These are phyloP conservation scores for Cylindroiulus punctatus DNA, from an alignment of 2,888 invertebrate genomes.

Conservation along the genomic window DNA sequence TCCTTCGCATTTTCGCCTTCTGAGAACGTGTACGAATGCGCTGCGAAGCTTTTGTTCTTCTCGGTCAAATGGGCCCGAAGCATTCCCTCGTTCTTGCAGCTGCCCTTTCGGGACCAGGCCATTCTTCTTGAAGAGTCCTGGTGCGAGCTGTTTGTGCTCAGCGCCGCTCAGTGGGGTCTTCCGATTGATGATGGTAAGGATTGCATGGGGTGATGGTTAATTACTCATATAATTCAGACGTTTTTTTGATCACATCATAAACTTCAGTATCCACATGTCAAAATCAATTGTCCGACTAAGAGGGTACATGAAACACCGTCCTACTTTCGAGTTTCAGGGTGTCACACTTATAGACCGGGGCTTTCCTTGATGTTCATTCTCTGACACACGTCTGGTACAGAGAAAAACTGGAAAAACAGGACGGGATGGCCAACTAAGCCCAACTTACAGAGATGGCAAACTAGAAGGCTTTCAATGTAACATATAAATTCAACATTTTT, in stretches of 20 bases:
- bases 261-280: too few relatives aligned
- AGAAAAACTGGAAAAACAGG: too few relatives aligned
- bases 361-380: too few relatives aligned
- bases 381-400: too few relatives aligned
- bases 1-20: slow-evolving; percentile 67
- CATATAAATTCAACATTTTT: not conserved
- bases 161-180: slow-evolving; percentile 83
- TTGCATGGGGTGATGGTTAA: not conserved
- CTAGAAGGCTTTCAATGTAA: too few relatives aligned
- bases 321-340: too few relatives aligned
- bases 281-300: too few relatives aligned
- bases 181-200: slow-evolving; percentile 77
- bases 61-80: slow-evolving; percentile 83
- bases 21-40: slow-evolving; percentile 71
- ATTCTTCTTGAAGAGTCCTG: slow-evolving; percentile 80
- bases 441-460: too few relatives aligned
- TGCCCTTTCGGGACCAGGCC: slow-evolving; percentile 77
- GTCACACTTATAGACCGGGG: too few relatives aligned
- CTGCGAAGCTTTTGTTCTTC: slow-evolving; percentile 79
- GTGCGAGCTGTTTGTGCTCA: slow-evolving; percentile 84
- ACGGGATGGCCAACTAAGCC: too few relatives aligned
- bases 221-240: not conserved
- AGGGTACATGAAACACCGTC: too few relatives aligned
- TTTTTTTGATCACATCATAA: too few relatives aligned
- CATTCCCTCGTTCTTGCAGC: slow-evolving; percentile 78